Conservation (phyloP, 2,113 vertebrate species). For the Ammodytes dubius region DNA sequence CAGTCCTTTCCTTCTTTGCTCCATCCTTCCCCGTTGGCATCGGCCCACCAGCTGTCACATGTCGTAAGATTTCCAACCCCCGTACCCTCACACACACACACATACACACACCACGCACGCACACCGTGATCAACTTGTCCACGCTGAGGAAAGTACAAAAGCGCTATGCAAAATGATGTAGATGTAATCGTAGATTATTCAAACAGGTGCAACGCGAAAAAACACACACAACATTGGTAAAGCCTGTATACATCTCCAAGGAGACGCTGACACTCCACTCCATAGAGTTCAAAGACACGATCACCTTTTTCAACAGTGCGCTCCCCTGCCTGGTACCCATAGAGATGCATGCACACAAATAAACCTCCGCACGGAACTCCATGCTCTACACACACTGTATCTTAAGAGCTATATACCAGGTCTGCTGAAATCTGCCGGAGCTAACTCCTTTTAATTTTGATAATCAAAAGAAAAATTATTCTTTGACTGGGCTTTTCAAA, state of each 20-base stretch:
- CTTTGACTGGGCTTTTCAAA: conserved; percentile 58
- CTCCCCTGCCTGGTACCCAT: conserved; percentile 12
- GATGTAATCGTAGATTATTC: conserved; percentile 16
- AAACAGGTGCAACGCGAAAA: conserved; percentile 13
- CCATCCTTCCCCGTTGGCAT: conserved; percentile 78
- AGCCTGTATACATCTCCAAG: conserved; percentile 6
- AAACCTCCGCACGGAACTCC: conserved; percentile 27
- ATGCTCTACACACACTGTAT: conserved; percentile 22
- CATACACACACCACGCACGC: conserved; percentile 11
- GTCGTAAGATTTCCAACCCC: conserved; percentile 84
- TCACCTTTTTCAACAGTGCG: conserved; percentile 34
- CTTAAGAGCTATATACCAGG: conserved; percentile 12
- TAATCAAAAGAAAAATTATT: conserved; percentile 66
- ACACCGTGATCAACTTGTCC: too few species aligned
- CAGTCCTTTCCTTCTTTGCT: conserved; percentile 78
- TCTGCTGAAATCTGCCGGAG: conserved; percentile 30
- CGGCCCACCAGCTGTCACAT: conserved; percentile 83
- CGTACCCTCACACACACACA: conserved; percentile 35
- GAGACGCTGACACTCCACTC: conserved; percentile 18
- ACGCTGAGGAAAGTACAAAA: conserved; percentile 34
- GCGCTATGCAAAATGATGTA: not conserved
- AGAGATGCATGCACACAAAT: conserved; percentile 9
- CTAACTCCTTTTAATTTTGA: conserved; percentile 48
- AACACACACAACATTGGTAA: not conserved
- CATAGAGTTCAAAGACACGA: conserved; percentile 31